Percentiles rank a stretch among this genome's conserved stretches.
These are phyloP conservation scores for Temnothorax ravouxi DNA, from an alignment of 2,888 invertebrate species.

Conservation along the genomic window DNA sequence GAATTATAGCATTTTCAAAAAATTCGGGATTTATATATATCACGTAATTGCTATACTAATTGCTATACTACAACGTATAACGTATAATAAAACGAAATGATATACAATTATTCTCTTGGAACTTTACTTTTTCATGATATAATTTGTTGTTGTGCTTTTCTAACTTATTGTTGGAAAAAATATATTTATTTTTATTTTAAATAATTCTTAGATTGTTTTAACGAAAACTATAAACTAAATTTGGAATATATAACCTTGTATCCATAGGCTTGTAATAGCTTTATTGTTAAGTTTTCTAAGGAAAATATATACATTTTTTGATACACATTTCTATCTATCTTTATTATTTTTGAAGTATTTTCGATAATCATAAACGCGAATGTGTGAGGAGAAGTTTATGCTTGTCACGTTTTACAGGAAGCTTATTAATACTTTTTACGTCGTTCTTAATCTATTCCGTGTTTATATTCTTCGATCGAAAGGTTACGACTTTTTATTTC, in stretches of 20 bases:
- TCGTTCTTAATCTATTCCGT: slow-evolving; percentile 3
- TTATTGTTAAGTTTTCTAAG: neutral
- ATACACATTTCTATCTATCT: neutral
- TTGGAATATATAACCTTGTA: neutral
- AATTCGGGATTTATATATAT: neutral
- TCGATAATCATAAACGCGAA: neutral
- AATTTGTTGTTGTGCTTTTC: neutral
- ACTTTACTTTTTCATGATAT: neutral
- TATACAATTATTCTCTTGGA: neutral
- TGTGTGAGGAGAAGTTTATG: neutral
- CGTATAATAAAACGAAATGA: neutral
- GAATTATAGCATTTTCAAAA: neutral
- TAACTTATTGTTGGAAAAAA: neutral
- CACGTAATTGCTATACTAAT: no score
- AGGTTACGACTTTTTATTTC: slow-evolving; percentile 17
- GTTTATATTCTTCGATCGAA: slow-evolving; percentile 8
- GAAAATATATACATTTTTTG: neutral
- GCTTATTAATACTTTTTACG: slow-evolving; percentile 15
- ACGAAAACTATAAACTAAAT: neutral
- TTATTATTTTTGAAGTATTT: slow-evolving; percentile 3
- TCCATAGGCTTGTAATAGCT: neutral
- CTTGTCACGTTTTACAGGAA: slow-evolving; percentile 7
- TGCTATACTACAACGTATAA: no score
- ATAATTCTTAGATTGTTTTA: slow-evolving; percentile 20
- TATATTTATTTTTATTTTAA: neutral